Evolutionary conservation across 1,140 invertebrate genomes (phyloP).

Genomic region (Drosophila bocqueti): DNA sequence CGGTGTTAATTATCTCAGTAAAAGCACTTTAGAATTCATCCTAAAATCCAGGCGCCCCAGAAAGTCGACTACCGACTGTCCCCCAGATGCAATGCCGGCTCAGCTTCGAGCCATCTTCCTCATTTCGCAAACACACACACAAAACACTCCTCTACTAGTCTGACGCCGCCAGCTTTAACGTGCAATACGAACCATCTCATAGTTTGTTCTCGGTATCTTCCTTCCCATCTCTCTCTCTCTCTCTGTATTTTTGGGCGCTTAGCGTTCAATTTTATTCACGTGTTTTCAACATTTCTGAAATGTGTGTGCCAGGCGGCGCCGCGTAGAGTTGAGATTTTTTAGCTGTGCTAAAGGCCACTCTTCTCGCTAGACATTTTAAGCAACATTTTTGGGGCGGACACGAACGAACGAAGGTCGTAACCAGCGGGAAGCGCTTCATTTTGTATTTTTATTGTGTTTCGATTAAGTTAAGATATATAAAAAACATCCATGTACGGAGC

Average conservation of each 20-base stretch:
- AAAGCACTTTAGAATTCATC: not conserved
- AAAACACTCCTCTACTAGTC: constrained; percentile 17
- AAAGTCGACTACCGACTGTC: not conserved
- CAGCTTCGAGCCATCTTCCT: constrained; percentile 18
- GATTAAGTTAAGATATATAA: constrained; percentile 55
- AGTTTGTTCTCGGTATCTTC: constrained; percentile 47
- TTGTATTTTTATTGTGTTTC: constrained; percentile 63
- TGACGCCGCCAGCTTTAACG: constrained; percentile 60
- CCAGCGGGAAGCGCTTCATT: constrained; percentile 35
- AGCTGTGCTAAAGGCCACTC: constrained; percentile 60
- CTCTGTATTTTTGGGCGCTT: constrained; percentile 57
- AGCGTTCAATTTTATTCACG: constrained; percentile 71
- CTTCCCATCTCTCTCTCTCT: constrained; percentile 9
- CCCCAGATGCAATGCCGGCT: constrained; percentile 23
- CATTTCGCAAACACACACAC: constrained; percentile 7
- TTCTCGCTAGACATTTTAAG: constrained; percentile 28
- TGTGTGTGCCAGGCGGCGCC: constrained; percentile 60
- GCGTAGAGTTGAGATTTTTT: constrained; percentile 22
- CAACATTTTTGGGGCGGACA: not conserved
- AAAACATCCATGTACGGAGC: constrained; percentile 48
- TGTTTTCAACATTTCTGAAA: constrained; percentile 77
- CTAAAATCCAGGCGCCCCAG: constrained; percentile 3
- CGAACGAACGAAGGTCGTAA: constrained; percentile 23
- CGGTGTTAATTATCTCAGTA: not conserved
- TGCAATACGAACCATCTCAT: constrained; percentile 79